Evolutionary conservation across 1,140 invertebrate species (phyloP), one percentile per base, ranked within the genome.

Genomic region (Hyposmocoma kahamanoa): DNA sequence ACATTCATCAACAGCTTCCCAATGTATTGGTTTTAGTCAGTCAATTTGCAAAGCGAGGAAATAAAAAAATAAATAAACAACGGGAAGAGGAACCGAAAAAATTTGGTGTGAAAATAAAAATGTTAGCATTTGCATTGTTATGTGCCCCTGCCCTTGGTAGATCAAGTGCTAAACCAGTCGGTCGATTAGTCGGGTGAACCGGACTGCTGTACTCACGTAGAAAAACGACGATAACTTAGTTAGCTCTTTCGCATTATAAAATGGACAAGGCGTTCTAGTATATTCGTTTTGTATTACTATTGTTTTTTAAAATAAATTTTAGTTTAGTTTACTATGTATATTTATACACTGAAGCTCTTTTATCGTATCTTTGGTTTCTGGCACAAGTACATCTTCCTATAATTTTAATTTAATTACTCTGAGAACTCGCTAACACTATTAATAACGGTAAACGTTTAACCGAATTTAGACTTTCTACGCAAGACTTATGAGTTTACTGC

Each of bases 101-200:
- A 53, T 48, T 50, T 53, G 26, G 54, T 42, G 34, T 39, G 28
- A 42, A 49, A 47, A n/a, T n/a, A 42, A 62, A 61, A 51, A 50
- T 34, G 50, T 56, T 53, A 49, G 44, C 50, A 55, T 57, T 51
- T 54, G 49, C 45, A 44, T 44, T 39, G 50, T 52, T 36, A 38
- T 43, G 42, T 41, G 50, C 36, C 43, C 26, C 32, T 41, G 34
- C 24, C 24, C 24, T 26, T 26, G 24, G 24, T 11, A 26, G 34
- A 32, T 17, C 2, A 8, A 10, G 21, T 5, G 17, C 10, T 22
- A 19, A 19, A 22, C 20, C 41, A 13, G 20, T 15, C 19, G 19
- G 21, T 42, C 21, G 41, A 21, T 2, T 11, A 3, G 21, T 42
- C 20, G 21, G 20, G 46, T 24, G 41, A 41, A 22, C 19, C 24